phyloP scores from a whole-genome alignment of 2,113 vertebrate genomes.

The Fukomys damarensis region DNA sequence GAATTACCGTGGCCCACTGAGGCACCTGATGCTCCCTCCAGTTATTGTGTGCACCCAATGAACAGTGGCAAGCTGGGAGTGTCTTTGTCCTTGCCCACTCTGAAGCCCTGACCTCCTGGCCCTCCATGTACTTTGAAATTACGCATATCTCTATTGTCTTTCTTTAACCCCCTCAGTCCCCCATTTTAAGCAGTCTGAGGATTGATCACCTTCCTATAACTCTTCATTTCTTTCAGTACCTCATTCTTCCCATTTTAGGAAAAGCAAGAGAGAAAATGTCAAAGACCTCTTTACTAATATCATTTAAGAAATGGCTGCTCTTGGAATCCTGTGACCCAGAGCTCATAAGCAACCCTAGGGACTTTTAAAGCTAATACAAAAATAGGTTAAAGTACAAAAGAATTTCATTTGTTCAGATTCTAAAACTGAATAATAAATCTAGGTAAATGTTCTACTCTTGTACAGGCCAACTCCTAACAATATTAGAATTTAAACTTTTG shows the following conservation, averaged over 20 bases:
- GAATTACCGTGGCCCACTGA: too few relatives aligned
- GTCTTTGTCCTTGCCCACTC: too few relatives aligned
- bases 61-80: too few relatives aligned
- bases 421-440: slow-evolving; percentile 43
- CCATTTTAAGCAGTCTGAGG: too few relatives aligned
- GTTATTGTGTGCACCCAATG: too few relatives aligned
- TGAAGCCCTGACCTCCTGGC: too few relatives aligned
- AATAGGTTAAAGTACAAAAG: slow-evolving; percentile 1
- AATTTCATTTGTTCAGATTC: not conserved
- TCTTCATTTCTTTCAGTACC: not conserved
- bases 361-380: slow-evolving; percentile 1
- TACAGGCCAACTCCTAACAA: not conserved
- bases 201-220: too few relatives aligned
- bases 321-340: not conserved
- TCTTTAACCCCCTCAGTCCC: too few relatives aligned
- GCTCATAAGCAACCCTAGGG: not conserved
- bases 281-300: not conserved
- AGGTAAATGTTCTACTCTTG: not conserved
- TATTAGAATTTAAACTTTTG: not conserved
- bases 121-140: too few relatives aligned
- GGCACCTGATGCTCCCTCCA: too few relatives aligned
- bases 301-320: not conserved
- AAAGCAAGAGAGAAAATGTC: not conserved
- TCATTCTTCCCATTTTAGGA: not conserved
- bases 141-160: too few relatives aligned